phyloP scores from a whole-genome alignment of 2,888 invertebrate species.

The Ctenicera cuprea region DNA sequence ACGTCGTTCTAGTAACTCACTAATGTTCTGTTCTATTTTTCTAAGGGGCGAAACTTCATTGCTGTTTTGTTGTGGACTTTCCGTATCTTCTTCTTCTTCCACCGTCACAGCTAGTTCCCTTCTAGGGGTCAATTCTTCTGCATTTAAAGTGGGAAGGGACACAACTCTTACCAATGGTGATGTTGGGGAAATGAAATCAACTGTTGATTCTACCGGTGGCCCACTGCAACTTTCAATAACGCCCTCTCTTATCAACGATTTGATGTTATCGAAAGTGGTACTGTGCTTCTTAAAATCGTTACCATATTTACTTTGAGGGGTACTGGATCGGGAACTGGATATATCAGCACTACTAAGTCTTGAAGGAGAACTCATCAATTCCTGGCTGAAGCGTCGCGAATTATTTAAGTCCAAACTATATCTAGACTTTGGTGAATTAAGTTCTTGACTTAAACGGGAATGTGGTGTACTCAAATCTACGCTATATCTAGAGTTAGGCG shows the following conservation, averaged over 20 bases:
- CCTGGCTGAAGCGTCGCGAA: constrained; percentile 67
- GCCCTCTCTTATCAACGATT: constrained; percentile 83
- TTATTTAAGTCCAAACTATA: constrained; percentile 79
- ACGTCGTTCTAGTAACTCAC: constrained; percentile 77
- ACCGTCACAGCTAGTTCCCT: constrained; percentile 82
- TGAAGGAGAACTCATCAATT: constrained; percentile 68
- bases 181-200: constrained; percentile 78
- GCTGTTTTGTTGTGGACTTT: constrained; percentile 78
- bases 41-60: constrained; percentile 81
- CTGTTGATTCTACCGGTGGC: constrained; percentile 77
- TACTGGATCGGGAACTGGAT: constrained; percentile 69
- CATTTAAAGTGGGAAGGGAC: constrained; percentile 79
- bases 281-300: constrained; percentile 83
- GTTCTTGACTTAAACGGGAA: constrained; percentile 74
- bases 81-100: constrained; percentile 83
- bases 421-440: constrained; percentile 78
- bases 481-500: constrained; percentile 81
- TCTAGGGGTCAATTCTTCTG: constrained; percentile 77
- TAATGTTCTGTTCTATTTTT: constrained; percentile 84
- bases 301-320: constrained; percentile 74
- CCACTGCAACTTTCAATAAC: constrained; percentile 76
- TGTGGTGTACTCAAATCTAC: constrained; percentile 81
- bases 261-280: constrained; percentile 86
- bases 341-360: constrained; percentile 66
- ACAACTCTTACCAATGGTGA: constrained; percentile 82